Evolutionary conservation across 2,888 invertebrate species (phyloP), one percentile per base, ranked within the genome.

Genomic region (Lochmaea capreae): DNA sequence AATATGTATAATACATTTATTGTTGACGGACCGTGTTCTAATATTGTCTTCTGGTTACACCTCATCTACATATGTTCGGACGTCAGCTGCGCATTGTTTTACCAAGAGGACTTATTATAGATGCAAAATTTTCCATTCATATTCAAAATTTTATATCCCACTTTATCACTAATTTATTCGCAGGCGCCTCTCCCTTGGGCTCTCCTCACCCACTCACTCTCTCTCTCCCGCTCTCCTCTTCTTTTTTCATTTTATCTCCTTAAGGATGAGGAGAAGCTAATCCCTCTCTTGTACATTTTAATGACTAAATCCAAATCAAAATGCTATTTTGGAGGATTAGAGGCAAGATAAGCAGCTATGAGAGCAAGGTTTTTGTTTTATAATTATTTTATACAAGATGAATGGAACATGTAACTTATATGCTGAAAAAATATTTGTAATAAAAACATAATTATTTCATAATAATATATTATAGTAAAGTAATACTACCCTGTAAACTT

Each of bases 81-180:
- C 73, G 78, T 78, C 79, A 79, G 78, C 80, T 78, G 75, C 77
- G 79, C 79, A 77, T 81, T 80, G 80, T 80, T 81, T 79, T 87
- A 86, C 88, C 54, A 90, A 90, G 90, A 90, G 90, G 90, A 90
- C 92, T 93, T 92, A 93, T 93, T 93, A 93, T 91, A 90, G 90
- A 93, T 93, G 93, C 93, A 93, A 93, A 93, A 93, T 92, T 92
- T 91, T 91, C 93, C 92, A 93, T 93, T 93, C 93, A 93, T 93
- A 93, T 93, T 93, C 93, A 93, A 93, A 93, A 93, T 93, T 93
- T 93, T 93, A 93, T 93, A 93, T 93, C 93, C 91, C 91, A 87
- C 90, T 90, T 91, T 90, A 89, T 89, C 90, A 91, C 92, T 93
- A 93, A 93, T 93, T 93, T 93, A 93, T 93, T 92, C 93, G 87